Base-by-base conservation (phyloP, 2,888 invertebrate genomes). In the Reticulitermes lucifugus region DNA sequence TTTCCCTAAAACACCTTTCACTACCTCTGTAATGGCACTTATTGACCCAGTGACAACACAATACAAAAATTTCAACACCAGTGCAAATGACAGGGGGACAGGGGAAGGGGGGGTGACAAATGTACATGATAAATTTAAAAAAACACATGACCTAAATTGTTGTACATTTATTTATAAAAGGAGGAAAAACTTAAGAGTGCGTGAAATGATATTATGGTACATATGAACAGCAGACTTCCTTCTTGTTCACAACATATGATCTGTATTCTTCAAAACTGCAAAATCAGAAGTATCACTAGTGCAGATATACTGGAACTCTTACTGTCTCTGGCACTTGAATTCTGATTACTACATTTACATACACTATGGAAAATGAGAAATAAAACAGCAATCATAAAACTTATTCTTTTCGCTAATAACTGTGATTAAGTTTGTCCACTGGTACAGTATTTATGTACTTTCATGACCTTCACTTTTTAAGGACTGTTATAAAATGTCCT, bases 81-180 rank as follows among this genome's bases (percentile, higher is more conserved):
- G 3, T 35, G 35, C 35, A 35, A 35, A 35, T 35, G 25, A 25
- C 25, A 35, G 35, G 35, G 35, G 35, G 35, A 35, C 3, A 35
- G 35, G 35, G 35, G 35, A 35, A 35, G 35, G 35, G 35, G 35
- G 35, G 35, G 35, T 35, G 35, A 35, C 35, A 35, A 35, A 35
- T 35, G 35, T 35, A 35, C 35, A 35, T 2, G 2, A 3, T 35
- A 35, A 35, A 35, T 35, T 25, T 25, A 35, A 6, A 41, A 29
- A 73, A 41, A 5, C 21, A 73, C 77, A 46, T 51, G 46, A 77
- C 46, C 46, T 77, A 41, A 77, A 22, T 81, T 65, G 35, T 35
- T 4, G 65, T 43, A 81, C 81, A 81, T 81, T 81, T 81, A 81
- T 81, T 81, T 81, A 81, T 65, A 81, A 81, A 81, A 81, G 70